Evolutionary conservation across 2,113 vertebrate genomes (phyloP), one percentile per base, ranked within the genome.

Genomic region (Phrynocephalus versicolor): DNA sequence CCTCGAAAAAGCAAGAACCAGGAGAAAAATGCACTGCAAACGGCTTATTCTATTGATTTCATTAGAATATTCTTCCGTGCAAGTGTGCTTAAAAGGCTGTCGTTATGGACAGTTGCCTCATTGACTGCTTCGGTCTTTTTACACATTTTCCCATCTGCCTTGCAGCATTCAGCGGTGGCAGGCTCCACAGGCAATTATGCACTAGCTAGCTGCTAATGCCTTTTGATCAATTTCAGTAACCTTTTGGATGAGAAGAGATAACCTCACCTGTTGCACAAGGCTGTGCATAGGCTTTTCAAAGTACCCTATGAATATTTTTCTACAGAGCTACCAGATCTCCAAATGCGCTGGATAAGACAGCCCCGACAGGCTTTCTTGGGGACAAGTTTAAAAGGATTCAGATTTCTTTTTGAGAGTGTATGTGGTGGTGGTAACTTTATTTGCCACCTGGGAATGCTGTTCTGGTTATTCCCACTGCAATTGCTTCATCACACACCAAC

Each of bases 51-150:
- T 60, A 79, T 85, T 72, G 84, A 62, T 79, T 55, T 79, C 55
- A 79, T 85, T 85, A 39, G 79, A 79, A 25, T 8, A 9, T 57
- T 45, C 72, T 83, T 64, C 18, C n/a, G 67, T 65, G 51, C 62
- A 78, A 79, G 65, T 41, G 37, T 45, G 55, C 84, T 85, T 85
- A 83, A 64, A 71, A 57, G 76, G 58, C 12, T 15, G 84, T 55
- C 71, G 73, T 41, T 62, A 84, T 67, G 33, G 83, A 76, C 82
- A 84, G 73, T 84, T 77, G 45, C 73, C 74, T 85, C 76, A 79
- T 79, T 72, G 84, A 79, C 76, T 45, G 30, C 39, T 79, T 30
- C 76, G 79, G 69, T 33, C 65, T 60, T 71, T 85, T 79, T 76
- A 76, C 65, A 71, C 18, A 62, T 55, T 57, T 67, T 33, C 82